These are phyloP conservation scores for Sinopyrophorus schimmeli DNA, from an alignment of 2,888 invertebrate genomes.

Conservation along the genomic window DNA sequence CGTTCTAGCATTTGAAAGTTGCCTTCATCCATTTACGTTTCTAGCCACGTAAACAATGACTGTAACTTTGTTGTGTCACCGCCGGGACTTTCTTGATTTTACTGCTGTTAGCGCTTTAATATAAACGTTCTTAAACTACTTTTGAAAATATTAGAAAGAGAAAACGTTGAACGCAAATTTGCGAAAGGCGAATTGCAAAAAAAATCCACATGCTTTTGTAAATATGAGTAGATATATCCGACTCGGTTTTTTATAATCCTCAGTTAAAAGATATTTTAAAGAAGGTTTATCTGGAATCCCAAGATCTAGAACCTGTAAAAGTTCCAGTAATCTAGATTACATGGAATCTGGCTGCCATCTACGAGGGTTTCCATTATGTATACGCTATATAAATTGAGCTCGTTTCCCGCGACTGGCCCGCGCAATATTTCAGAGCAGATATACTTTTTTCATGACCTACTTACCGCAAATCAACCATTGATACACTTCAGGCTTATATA, in stretches of 20 bases:
- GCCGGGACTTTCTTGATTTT: too few species aligned
- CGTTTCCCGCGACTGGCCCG: slow-evolving; percentile 43
- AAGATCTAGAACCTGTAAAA: slow-evolving; percentile 46
- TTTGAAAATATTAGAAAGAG: background rate
- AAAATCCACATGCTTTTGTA: too few species aligned
- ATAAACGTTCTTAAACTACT: too few species aligned
- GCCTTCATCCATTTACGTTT: slow-evolving; percentile 33
- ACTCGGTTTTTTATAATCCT: slow-evolving; percentile 35
- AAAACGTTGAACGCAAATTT: background rate
- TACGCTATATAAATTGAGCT: slow-evolving; percentile 48
- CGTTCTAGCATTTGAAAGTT: slow-evolving; percentile 35
- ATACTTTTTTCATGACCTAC: slow-evolving; percentile 42
- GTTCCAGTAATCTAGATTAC: slow-evolving; percentile 50
- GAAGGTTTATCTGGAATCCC: slow-evolving; percentile 41
- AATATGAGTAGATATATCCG: slow-evolving; percentile 16
- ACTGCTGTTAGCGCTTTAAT: too few species aligned
- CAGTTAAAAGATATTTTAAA: slow-evolving; percentile 40
- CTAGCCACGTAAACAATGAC: slow-evolving; percentile 32
- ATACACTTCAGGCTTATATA: too few species aligned
- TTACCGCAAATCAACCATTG: slow-evolving; percentile 37
- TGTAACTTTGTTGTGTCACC: slow-evolving; percentile 15
- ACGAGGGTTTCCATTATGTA: slow-evolving; percentile 49
- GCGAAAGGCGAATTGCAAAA: too few species aligned
- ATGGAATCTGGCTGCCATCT: slow-evolving; percentile 45
- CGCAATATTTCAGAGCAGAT: slow-evolving; percentile 43